Evolutionary conservation across 64 coral and sea anemone genomes (phyloP).

Genomic region (Platygyra sinensis): DNA sequence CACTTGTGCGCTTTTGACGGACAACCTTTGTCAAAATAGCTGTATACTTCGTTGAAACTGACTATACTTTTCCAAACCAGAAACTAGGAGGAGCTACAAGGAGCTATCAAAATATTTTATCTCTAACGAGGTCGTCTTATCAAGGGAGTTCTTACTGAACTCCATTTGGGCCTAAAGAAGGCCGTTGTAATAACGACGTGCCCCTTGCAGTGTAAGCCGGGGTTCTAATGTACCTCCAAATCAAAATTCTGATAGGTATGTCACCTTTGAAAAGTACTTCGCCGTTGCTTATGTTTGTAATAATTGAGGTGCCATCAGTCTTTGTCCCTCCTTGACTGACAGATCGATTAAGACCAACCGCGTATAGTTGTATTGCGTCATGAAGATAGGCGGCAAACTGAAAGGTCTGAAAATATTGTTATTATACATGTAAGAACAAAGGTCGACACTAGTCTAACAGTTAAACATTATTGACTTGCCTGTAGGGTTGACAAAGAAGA

Average conservation of each 20-base stretch:
- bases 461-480: background rate
- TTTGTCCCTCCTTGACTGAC: constrained; percentile 41
- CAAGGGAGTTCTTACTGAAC: too few species aligned
- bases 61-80: too few species aligned
- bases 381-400: constrained; percentile 74
- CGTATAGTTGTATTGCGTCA: constrained; percentile 75
- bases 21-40: too few species aligned
- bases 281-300: constrained; percentile 12
- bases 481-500: too few species aligned
- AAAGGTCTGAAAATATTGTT: constrained; percentile 46
- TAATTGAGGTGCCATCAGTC: constrained; percentile 53
- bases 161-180: too few species aligned
- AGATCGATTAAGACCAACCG: constrained; percentile 64
- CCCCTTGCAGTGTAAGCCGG: too few species aligned
- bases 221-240: background rate
- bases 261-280: constrained; percentile 71
- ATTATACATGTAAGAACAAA: background rate
- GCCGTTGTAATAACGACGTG: too few species aligned
- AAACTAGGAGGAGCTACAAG: too few species aligned
- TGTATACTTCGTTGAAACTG: too few species aligned
- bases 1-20: too few species aligned
- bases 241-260: background rate
- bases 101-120: too few species aligned
- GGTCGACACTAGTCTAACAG: background rate
- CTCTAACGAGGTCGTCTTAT: too few species aligned